phyloP scores from a whole-genome alignment of 2,113 vertebrate genomes.

The Penelope pileata region DNA sequence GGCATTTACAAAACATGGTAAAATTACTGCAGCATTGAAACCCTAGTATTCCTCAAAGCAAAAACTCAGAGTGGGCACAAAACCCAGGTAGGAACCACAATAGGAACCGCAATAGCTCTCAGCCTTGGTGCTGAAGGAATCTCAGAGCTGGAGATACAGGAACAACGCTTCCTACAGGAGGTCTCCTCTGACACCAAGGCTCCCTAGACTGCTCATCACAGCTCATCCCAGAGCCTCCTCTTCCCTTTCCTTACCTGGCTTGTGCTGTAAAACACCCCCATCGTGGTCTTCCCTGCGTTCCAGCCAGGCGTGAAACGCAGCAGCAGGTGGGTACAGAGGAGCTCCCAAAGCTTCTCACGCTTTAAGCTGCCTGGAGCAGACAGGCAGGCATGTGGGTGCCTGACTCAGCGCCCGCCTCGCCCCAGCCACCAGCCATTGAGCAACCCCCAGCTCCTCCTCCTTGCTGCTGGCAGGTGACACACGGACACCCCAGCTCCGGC shows the following conservation, averaged over 20 bases:
- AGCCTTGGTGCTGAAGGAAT: not conserved
- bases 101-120: not conserved
- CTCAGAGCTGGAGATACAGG: not conserved
- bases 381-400: constrained; percentile 56
- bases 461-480: fast-evolving
- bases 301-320: not conserved
- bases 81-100: not conserved
- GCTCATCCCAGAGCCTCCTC: not conserved
- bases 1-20: not conserved
- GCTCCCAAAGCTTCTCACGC: not conserved
- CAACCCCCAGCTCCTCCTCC: constrained; percentile 36
- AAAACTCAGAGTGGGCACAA: not conserved
- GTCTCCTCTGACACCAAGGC: not conserved
- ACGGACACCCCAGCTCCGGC: fast-evolving
- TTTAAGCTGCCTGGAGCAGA: constrained; percentile 38
- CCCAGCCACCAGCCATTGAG: not conserved
- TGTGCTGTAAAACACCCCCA: constrained; percentile 66
- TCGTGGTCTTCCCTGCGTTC: fast-evolving
- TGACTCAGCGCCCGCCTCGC: constrained; percentile 74
- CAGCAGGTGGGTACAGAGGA: fast-evolving
- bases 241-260: constrained; percentile 45
- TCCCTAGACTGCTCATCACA: not conserved
- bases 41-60: not conserved
- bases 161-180: not conserved
- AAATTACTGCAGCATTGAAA: not conserved